Conservation (phyloP, 2,113 vertebrate genomes). For the Charina bottae region DNA sequence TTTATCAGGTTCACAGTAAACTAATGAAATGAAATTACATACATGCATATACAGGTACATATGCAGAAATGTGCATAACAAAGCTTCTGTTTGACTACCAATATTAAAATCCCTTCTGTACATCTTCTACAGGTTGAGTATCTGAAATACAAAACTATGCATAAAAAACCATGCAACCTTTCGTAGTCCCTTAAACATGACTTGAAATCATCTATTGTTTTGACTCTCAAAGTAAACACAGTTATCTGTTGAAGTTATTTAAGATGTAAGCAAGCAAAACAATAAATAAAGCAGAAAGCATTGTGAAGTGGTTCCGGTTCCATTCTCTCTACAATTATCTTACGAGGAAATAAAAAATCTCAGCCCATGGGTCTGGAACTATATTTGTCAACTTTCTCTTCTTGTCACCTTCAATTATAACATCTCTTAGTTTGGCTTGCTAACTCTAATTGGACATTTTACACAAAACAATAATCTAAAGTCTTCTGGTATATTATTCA, state of each 20-base stretch:
- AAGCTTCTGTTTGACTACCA: too few relatives aligned
- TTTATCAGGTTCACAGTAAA: neutral
- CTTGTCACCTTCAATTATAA: too few relatives aligned
- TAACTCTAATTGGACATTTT: neutral
- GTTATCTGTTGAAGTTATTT: neutral
- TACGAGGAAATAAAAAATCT: neutral
- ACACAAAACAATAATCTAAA: neutral
- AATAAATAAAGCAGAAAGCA: neutral
- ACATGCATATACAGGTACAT: neutral
- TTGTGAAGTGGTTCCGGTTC: neutral
- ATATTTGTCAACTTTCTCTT: neutral
- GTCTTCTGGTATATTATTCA: neutral
- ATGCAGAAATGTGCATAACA: neutral
- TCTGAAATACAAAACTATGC: too few relatives aligned
- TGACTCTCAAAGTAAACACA: neutral
- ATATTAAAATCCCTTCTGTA: neutral
- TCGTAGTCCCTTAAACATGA: too few relatives aligned
- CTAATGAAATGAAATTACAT: neutral
- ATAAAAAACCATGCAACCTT: too few relatives aligned
- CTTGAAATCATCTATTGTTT: neutral
- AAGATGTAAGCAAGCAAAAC: neutral
- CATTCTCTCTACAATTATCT: neutral
- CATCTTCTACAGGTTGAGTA: neutral
- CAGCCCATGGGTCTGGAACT: neutral
- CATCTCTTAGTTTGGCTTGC: neutral